Conservation (phyloP, 2,113 vertebrate genomes). For the Falcunculus frontatus region DNA sequence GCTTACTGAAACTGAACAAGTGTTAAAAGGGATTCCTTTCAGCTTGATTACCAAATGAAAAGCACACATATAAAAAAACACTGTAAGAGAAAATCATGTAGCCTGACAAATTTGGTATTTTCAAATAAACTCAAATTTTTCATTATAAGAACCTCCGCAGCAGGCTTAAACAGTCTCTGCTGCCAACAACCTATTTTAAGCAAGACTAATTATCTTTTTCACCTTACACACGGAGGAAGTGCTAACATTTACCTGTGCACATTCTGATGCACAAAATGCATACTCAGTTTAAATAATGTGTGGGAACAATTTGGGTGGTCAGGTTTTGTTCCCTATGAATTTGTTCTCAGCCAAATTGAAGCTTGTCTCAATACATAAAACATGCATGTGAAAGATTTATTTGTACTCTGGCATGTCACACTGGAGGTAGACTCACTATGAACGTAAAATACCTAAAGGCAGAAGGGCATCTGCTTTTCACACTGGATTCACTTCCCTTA, state of each 20-base stretch:
- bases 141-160: neutral
- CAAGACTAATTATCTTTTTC: neutral
- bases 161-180: neutral
- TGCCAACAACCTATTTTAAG: neutral
- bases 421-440: neutral
- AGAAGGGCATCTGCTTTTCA: conserved; percentile 25
- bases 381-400: neutral
- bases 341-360: neutral
- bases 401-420: neutral
- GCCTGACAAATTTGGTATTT: neutral
- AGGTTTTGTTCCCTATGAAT: neutral
- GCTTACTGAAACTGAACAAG: neutral
- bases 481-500: neutral
- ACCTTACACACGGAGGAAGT: neutral
- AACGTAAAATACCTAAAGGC: neutral
- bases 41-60: neutral
- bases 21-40: neutral
- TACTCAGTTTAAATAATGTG: neutral
- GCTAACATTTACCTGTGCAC: neutral
- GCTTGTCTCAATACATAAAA: conserved; percentile 3
- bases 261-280: neutral
- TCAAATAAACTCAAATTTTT: neutral
- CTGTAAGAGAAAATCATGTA: neutral
- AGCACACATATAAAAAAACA: neutral
- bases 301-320: neutral